Base-by-base conservation (phyloP, 1,140 invertebrate genomes). In the Batillaria attramentaria region DNA sequence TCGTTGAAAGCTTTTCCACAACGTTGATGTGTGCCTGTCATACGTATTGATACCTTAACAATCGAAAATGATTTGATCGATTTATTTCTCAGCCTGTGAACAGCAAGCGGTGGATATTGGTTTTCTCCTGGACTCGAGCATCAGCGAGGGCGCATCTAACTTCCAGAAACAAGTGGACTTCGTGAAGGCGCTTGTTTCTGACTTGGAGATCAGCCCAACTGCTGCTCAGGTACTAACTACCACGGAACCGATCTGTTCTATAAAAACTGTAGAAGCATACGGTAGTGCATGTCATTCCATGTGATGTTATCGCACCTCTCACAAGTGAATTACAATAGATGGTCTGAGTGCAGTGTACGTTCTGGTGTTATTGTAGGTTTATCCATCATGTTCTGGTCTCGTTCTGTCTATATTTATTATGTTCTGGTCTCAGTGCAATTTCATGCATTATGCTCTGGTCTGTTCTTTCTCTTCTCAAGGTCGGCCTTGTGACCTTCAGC, bases 401-500 rank as follows among this genome's bases (percentile, higher is more conserved):
- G n/a, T n/a, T n/a, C n/a, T n/a, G n/a, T n/a, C n/a, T n/a, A n/a
- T n/a, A n/a, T n/a, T n/a, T n/a, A n/a, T n/a, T n/a, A n/a, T n/a
- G n/a, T n/a, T n/a, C n/a, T n/a, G n/a, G n/a, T n/a, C n/a, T n/a
- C n/a, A 65, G 13, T 10, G 62, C 13, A 65, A 5, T 33, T 65
- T 65, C 28, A 13, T 10, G 5, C 4, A 5, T 20, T 5, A 65
- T 65, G 5, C 13, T n/a, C n/a, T n/a, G n/a, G n/a, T n/a, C n/a
- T n/a, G n/a, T n/a, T n/a, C n/a, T n/a, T n/a, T n/a, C n/a, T n/a
- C n/a, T n/a, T n/a, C n/a, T n/a, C n/a, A n/a, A 72, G 66, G 43
- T 79, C 18, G 75, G 77, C 16, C 35, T 84, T 18, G 54, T 76
- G 16, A 82, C 80, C 1, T 84, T 81, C 66, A 72, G 77, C 57